A percentile compares a stretch with the other conserved stretches of the same genome.
Conservation (phyloP, 2,888 invertebrate genomes). For the Limnephilus auricula region DNA sequence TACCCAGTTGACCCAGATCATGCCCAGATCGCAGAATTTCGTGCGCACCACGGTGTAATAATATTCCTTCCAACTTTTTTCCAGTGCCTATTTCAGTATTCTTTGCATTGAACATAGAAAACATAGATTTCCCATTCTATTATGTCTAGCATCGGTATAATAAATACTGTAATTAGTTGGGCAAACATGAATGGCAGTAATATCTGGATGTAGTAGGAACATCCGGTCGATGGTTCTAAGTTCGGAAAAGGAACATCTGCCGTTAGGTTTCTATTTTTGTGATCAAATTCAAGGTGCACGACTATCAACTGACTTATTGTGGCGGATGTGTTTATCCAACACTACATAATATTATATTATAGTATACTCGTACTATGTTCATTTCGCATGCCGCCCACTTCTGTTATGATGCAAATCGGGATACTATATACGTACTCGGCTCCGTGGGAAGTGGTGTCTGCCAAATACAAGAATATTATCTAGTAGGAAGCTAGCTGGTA, state of each 20-base stretch:
- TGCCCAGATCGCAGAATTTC: background rate
- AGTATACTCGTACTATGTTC: background rate
- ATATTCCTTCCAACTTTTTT: background rate
- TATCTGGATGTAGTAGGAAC: background rate
- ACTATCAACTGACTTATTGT: constrained; percentile 2
- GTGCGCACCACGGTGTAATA: background rate
- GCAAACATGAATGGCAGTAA: background rate
- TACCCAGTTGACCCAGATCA: background rate
- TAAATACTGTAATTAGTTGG: background rate
- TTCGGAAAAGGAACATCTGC: constrained; percentile 10
- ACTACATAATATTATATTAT: background rate
- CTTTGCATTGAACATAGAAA: background rate
- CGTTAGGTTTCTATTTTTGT: constrained; percentile 33
- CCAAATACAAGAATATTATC: background rate
- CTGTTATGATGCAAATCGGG: background rate
- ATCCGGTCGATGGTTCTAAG: background rate
- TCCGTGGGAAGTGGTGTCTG: background rate
- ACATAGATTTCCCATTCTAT: background rate
- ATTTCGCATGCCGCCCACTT: constrained; percentile 2
- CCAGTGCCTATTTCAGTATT: background rate
- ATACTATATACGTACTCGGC: background rate
- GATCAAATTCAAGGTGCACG: constrained; percentile 25
- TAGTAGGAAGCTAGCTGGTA: background rate
- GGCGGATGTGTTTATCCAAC: background rate
- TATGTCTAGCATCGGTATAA: background rate